Evolutionary conservation across 2,113 vertebrate species (phyloP).

Genomic region (Scytalopus superciliaris): DNA sequence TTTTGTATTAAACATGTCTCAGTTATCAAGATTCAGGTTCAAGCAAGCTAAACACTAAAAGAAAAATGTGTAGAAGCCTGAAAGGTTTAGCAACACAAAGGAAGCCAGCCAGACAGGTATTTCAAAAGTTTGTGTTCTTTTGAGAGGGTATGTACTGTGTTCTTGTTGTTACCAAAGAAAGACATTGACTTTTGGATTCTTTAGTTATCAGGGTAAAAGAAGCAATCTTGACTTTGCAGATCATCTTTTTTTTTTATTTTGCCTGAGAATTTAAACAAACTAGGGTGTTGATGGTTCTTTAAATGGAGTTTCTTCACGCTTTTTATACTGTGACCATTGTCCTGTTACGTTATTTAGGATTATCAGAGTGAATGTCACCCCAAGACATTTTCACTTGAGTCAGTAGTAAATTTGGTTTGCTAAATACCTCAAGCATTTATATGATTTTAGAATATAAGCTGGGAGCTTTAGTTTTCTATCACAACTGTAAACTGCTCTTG

Average conservation of each 20-base stretch:
- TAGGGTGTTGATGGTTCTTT: not conserved
- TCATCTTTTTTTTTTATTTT: not conserved
- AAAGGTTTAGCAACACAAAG: not conserved
- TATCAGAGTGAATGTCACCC: not conserved
- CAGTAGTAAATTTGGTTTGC: not conserved
- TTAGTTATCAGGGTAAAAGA: not conserved
- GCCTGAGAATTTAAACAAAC: not conserved
- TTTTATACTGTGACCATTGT: not conserved
- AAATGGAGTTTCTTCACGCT: not conserved
- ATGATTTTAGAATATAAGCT: not conserved
- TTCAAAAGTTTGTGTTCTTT: not conserved
- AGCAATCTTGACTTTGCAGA: not conserved
- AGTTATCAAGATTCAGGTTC: not conserved
- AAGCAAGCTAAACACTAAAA: not conserved
- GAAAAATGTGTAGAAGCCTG: not conserved
- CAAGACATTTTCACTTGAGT: not conserved
- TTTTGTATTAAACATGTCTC: not conserved
- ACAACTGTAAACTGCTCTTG: not conserved
- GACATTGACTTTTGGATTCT: not conserved
- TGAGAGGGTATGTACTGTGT: not conserved
- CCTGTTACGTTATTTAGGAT: not conserved
- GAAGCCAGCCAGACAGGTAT: not conserved
- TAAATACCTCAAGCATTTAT: not conserved
- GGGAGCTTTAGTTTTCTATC: not conserved
- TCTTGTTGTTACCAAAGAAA: not conserved